Conservation (phyloP, 2,113 vertebrate species). For the Peromyscus californicus region DNA sequence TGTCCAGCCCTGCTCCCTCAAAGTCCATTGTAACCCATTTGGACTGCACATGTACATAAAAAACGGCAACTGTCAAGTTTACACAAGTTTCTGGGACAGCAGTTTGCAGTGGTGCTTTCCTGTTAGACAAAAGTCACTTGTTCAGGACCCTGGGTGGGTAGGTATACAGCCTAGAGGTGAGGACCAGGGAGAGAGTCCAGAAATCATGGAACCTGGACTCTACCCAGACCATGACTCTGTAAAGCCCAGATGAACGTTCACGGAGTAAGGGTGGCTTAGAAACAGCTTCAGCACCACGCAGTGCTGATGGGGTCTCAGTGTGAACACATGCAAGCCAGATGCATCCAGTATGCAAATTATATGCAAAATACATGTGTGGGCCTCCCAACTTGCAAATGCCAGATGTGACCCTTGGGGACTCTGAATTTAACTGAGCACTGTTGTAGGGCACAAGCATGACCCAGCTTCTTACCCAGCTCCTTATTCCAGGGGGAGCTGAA, state of each 20-base stretch:
- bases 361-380: conserved; percentile 65
- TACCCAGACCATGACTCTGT: no score
- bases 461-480: background rate
- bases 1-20: background rate
- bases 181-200: background rate
- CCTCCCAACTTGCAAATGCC: conserved; percentile 52
- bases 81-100: background rate
- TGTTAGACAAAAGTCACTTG: background rate
- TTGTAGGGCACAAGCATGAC: background rate
- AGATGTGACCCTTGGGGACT: conserved; percentile 66
- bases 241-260: background rate
- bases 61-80: background rate
- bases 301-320: background rate
- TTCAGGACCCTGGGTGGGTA: background rate
- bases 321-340: conserved; percentile 82
- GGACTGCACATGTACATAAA: background rate
- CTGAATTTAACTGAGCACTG: conserved; percentile 39
- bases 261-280: conserved; percentile 23
- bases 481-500: background rate
- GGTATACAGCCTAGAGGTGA: background rate
- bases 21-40: background rate
- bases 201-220: background rate
- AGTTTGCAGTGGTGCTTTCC: background rate
- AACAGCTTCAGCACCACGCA: conserved; percentile 30
- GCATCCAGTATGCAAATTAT: conserved; percentile 67